phyloP scores from a whole-genome alignment of 2,888 invertebrate genomes.

The Eupelmus urozonus region DNA sequence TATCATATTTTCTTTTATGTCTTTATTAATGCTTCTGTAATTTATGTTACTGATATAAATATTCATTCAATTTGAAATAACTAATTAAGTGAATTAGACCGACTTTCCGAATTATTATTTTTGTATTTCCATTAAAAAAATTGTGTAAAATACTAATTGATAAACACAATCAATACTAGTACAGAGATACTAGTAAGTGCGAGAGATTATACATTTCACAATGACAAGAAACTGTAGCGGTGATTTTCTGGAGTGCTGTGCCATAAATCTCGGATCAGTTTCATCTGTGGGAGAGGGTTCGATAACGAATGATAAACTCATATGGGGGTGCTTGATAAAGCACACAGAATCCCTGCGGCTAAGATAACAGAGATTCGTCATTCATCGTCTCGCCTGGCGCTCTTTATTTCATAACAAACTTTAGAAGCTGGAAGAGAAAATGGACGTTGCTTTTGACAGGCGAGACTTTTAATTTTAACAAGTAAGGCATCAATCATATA shows the following conservation, averaged over 20 bases:
- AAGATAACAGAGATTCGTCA: constrained; percentile 13
- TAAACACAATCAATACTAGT: neutral
- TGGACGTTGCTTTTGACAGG: neutral
- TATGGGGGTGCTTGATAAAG: constrained; percentile 21
- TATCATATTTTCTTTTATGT: no score
- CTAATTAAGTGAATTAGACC: no score
- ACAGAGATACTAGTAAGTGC: no score
- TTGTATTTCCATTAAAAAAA: no score
- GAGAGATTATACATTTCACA: neutral
- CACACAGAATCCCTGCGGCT: constrained; percentile 11
- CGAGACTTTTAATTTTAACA: neutral
- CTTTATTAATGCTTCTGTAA: no score
- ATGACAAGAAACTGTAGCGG: constrained; percentile 1
- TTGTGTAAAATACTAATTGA: no score
- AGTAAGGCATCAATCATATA: neutral
- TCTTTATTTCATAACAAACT: constrained; percentile 15
- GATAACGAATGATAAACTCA: constrained; percentile 42
- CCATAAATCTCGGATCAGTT: constrained; percentile 33
- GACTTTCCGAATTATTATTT: no score
- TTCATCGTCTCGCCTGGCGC: constrained; percentile 1
- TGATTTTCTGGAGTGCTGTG: constrained; percentile 11
- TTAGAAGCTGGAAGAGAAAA: neutral
- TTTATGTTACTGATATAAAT: no score
- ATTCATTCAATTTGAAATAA: no score
- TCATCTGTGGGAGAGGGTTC: constrained; percentile 18